These are phyloP conservation scores for Trachemys scripta DNA, from an alignment of 2,113 vertebrate species.

Conservation along the genomic window DNA sequence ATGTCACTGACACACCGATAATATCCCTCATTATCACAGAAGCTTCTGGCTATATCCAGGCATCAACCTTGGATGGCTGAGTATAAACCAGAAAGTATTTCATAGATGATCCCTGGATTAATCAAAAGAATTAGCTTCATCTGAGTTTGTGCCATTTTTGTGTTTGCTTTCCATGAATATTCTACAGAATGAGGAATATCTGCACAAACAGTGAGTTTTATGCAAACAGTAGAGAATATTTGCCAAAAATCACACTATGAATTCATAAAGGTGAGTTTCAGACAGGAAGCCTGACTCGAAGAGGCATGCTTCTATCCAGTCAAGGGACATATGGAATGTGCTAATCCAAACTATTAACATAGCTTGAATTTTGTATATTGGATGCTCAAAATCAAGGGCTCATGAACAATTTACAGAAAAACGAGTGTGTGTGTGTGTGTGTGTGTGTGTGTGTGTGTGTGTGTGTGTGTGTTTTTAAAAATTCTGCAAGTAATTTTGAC, in stretches of 20 bases:
- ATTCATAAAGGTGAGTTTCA: neutral
- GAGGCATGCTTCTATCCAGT: neutral
- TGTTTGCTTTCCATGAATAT: conserved; percentile 16
- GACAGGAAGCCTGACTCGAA: neutral
- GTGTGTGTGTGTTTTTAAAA: neutral
- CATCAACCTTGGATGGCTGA: neutral
- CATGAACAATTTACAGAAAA: neutral
- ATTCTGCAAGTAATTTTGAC: conserved; percentile 23
- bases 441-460: no score
- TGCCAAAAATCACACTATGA: neutral
- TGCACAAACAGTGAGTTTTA: neutral
- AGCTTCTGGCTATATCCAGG: neutral
- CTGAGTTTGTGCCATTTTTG: neutral
- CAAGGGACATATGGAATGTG: neutral
- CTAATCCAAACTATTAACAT: neutral
- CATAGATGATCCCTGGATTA: neutral
- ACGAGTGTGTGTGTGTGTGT: neutral
- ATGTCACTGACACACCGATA: neutral
- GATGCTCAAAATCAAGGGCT: neutral
- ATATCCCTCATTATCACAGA: neutral
- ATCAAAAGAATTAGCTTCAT: neutral
- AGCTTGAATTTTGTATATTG: conserved; percentile 5
- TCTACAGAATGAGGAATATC: neutral
- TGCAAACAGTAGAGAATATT: neutral
- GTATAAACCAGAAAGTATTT: neutral